These are phyloP conservation scores for Syrista parreyssii DNA, from an alignment of 2,888 invertebrate species.

Conservation along the genomic window DNA sequence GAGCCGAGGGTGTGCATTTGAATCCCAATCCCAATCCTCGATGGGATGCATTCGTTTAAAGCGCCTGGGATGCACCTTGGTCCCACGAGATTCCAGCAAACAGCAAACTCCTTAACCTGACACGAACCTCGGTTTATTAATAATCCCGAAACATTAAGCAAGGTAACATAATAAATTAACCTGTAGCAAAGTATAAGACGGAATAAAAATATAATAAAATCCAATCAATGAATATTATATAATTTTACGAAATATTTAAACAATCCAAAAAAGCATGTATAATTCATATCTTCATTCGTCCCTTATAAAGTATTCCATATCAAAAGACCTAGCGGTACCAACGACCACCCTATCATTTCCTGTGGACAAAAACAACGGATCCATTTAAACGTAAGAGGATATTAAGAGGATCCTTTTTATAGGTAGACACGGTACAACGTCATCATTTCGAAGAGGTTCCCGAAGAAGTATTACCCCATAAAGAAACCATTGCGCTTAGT, in stretches of 20 bases:
- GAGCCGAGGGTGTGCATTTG: slow-evolving; percentile 57
- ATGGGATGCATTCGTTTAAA: slow-evolving; percentile 27
- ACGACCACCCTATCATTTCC: background rate
- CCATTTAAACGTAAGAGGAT: slow-evolving; percentile 2
- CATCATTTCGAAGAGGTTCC: slow-evolving; percentile 3
- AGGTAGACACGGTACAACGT: slow-evolving; percentile 4
- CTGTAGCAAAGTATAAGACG: background rate
- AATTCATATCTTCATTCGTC: background rate
- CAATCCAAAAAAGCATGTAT: background rate
- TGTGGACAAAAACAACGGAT: background rate
- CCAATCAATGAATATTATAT: background rate
- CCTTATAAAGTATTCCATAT: background rate
- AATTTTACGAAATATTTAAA: background rate
- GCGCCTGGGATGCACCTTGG: background rate
- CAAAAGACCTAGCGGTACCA: background rate
- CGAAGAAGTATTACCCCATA: slow-evolving; percentile 1
- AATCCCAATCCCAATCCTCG: slow-evolving; percentile 45
- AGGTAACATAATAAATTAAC: background rate
- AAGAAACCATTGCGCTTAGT: background rate
- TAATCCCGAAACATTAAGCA: background rate
- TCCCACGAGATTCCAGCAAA: background rate
- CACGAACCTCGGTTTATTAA: background rate
- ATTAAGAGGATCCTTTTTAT: background rate
- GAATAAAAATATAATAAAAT: background rate
- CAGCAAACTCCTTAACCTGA: background rate